Conservation (phyloP, 2,113 vertebrate genomes). For the Isurus oxyrinchus region DNA sequence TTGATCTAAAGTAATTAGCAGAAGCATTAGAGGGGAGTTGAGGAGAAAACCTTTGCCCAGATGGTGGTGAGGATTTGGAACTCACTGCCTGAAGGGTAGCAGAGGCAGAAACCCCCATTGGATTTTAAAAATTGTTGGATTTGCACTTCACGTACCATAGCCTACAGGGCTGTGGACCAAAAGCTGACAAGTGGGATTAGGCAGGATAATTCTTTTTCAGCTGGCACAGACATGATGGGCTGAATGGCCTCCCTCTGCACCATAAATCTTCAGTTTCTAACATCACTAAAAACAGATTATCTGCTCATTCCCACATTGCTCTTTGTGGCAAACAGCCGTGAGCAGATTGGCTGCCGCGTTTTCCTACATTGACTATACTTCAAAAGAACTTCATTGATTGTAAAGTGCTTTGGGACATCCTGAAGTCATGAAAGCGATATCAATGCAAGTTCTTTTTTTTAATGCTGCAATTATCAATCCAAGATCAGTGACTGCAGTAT, state of each 20-base stretch:
- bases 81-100: too few relatives aligned
- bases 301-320: background rate
- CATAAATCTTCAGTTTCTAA: background rate
- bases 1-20: background rate
- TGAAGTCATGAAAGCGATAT: background rate
- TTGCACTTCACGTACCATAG: too few relatives aligned
- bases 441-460: background rate
- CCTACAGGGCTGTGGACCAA: too few relatives aligned
- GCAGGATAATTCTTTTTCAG: background rate
- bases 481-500: background rate
- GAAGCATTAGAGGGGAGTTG: background rate
- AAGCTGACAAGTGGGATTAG: too few relatives aligned
- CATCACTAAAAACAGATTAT: background rate
- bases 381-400: background rate
- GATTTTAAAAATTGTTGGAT: too few relatives aligned
- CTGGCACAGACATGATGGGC: background rate
- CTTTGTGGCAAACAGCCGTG: background rate
- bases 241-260: background rate
- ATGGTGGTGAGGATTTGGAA: too few relatives aligned
- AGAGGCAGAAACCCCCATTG: too few relatives aligned
- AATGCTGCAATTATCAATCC: background rate
- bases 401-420: background rate
- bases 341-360: background rate
- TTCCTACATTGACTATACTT: background rate
- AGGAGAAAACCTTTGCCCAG: background rate